Conservation (phyloP, 2,113 vertebrate species). For the Apteryx mantelli region DNA sequence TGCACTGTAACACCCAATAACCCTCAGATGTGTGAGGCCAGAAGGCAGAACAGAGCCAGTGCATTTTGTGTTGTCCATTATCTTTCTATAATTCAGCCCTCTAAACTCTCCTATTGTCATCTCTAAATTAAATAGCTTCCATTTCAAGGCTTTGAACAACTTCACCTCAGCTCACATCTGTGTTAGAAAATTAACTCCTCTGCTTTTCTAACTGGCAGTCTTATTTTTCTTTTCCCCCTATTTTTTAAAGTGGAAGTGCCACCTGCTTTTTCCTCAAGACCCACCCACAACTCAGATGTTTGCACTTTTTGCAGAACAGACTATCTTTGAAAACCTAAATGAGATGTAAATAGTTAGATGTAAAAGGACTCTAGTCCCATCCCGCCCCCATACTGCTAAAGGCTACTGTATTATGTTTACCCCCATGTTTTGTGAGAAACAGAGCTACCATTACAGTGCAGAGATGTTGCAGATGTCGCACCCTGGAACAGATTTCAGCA, state of each 20-base stretch:
- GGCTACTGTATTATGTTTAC: too few species aligned
- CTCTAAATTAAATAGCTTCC: background rate
- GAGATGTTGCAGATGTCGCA: too few species aligned
- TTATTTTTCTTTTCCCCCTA: background rate
- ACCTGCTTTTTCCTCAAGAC: background rate
- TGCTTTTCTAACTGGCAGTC: background rate
- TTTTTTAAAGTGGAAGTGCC: background rate
- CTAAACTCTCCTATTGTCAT: background rate
- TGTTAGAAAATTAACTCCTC: background rate
- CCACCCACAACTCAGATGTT: background rate
- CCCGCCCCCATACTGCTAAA: background rate
- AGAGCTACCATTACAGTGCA: background rate
- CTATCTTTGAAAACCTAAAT: accelerated
- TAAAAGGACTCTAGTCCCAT: too few species aligned
- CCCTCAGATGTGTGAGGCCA: too few species aligned
- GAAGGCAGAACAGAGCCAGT: background rate
- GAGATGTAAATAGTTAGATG: too few species aligned
- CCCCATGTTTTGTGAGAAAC: background rate
- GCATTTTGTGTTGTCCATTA: accelerated
- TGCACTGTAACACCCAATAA: accelerated
- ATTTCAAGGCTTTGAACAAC: background rate
- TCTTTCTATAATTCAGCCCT: background rate
- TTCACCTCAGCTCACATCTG: background rate
- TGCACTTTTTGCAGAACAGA: background rate
- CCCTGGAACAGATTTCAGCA: background rate